phyloP scores from a whole-genome alignment of 2,113 vertebrate species.

The Melanerpes aurifrons region DNA sequence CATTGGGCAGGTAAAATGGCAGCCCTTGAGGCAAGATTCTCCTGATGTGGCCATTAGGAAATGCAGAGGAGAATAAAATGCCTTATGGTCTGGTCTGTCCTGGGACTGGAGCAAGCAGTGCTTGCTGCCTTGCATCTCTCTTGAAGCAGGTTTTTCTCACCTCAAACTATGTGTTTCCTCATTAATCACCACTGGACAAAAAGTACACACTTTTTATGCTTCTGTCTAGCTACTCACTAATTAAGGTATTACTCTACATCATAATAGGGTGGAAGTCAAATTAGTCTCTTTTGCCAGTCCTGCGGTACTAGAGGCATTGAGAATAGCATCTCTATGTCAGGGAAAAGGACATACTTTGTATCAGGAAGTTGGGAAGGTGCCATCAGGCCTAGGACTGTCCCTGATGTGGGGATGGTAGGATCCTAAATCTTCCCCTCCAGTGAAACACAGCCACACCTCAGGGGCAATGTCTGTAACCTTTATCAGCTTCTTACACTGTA shows the following conservation, averaged over 20 bases:
- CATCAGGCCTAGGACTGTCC: background rate
- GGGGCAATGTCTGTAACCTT: background rate
- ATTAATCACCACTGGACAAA: background rate
- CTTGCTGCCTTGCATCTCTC: background rate
- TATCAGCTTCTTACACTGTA: background rate
- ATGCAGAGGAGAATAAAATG: background rate
- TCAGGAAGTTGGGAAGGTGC: background rate
- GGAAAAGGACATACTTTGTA: background rate
- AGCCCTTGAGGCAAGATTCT: background rate
- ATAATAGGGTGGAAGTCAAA: background rate
- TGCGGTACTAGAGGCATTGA: fast-evolving
- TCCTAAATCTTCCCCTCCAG: fast-evolving
- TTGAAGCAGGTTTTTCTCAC: background rate
- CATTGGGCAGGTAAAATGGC: background rate
- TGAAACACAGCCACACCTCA: background rate
- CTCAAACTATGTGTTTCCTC: background rate
- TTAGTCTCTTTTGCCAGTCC: background rate
- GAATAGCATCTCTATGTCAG: background rate
- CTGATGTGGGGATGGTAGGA: too few relatives aligned
- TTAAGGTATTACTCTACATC: background rate
- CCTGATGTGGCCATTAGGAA: background rate
- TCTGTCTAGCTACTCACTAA: background rate
- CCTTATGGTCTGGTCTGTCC: fast-evolving
- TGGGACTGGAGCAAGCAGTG: fast-evolving
- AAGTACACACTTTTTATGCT: background rate